Base-by-base conservation (phyloP, 1,140 invertebrate species). In the Aphaenogaster rudis region DNA sequence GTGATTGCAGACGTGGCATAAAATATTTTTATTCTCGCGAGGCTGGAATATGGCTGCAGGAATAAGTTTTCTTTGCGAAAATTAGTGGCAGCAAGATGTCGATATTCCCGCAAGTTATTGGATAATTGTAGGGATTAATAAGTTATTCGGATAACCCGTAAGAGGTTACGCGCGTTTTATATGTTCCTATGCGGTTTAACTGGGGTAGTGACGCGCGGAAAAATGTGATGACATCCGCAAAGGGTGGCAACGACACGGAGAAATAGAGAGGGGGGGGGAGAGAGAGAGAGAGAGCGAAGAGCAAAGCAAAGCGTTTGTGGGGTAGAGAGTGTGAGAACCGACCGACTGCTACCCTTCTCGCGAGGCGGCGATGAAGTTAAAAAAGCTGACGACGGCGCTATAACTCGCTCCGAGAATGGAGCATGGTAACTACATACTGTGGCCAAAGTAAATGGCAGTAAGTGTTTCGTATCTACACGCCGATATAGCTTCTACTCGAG, bases 381-480 rank as follows among this genome's bases (percentile, higher is more conserved):
- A 93, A 93, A 93, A 93, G 93, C 92, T 93, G 92, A 93, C 92
- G 88, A 78, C 67, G 91, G 71, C 82, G 69, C 88, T 91, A 74
- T 61, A 84, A 84, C 52, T 90, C 61, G 76, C 74, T 33, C 63
- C 69, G 57, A 82, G 88, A 81, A 86, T 87, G 71, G 59, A 89
- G 77, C 84, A 13, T 36, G 21, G 84, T 63, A 90, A 90, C 82
- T 90, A 39, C 84, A 74, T 69, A 72, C 57, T 45, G 50, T 77
- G 63, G 54, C 69, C 33, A 77, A 63, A 90, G 88, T 89, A 90
- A 89, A 86, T 90, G 88, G 84, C 77, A 86, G 17, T 89, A 90
- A 90, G 84, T 89, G 88, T 86, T 89, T 86, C 76, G 39, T 76
- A 76, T 17, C 9, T 61, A 45, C 48, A 69, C 48, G 36, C 54